These are phyloP conservation scores for Oreocharis arfaki DNA, from an alignment of 2,113 vertebrate genomes.

Conservation along the genomic window DNA sequence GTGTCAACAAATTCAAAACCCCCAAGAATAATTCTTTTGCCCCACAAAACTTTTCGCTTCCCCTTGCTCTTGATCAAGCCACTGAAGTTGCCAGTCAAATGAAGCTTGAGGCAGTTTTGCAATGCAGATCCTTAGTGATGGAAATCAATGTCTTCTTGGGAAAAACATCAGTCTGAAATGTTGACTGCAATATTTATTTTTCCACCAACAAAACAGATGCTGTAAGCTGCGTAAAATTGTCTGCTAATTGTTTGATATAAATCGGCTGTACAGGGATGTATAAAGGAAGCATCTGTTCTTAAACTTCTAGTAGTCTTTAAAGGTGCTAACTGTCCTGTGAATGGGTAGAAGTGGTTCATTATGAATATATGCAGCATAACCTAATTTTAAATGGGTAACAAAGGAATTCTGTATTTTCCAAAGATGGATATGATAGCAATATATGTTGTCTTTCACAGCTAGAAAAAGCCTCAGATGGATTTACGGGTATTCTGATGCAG, in stretches of 20 bases:
- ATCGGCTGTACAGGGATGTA: neutral
- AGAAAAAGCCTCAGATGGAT: neutral
- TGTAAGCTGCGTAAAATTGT: neutral
- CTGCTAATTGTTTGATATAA: neutral
- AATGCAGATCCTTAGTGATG: neutral
- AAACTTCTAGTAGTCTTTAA: neutral
- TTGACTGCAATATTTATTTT: neutral
- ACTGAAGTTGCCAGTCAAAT: neutral
- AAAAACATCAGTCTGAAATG: neutral
- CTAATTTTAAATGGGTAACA: neutral
- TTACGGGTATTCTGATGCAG: neutral
- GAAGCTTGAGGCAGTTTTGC: neutral
- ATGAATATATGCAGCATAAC: neutral
- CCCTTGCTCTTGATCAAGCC: neutral
- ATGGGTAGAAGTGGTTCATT: neutral
- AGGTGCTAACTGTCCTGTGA: neutral
- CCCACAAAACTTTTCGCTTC: neutral
- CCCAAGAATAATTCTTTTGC: rapidly evolving
- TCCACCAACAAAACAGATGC: neutral
- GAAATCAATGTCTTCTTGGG: neutral
- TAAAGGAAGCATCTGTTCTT: neutral
- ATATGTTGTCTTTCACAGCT: neutral
- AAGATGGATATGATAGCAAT: neutral
- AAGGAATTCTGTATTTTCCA: neutral
- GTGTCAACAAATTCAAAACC: neutral